Evolutionary conservation across 2,888 invertebrate species (phyloP).

Genomic region (Latrodectus elegans): DNA sequence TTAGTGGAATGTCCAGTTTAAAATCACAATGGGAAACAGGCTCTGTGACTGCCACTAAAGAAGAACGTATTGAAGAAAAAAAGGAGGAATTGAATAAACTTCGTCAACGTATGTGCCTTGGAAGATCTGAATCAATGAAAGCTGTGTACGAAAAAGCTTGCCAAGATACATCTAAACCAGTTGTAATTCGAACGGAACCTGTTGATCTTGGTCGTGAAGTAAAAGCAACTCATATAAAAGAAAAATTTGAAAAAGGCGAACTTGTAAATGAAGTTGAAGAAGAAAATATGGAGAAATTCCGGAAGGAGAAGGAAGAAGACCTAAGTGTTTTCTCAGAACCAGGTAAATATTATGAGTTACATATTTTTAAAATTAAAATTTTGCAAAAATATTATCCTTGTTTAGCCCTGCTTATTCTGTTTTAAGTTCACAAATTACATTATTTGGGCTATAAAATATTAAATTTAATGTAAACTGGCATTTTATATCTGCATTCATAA

Average conservation of each 20-base stretch:
- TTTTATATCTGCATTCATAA: too few species aligned
- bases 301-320: constrained; percentile 81
- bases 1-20: constrained; percentile 71
- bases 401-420: too few species aligned
- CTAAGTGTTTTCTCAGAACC: constrained; percentile 74
- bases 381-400: too few species aligned
- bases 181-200: constrained; percentile 79
- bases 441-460: too few species aligned
- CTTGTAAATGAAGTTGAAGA: constrained; percentile 72
- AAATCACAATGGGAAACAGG: constrained; percentile 73
- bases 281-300: constrained; percentile 77
- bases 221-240: constrained; percentile 71
- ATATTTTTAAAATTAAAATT: background rate
- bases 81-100: constrained; percentile 93
- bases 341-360: constrained; percentile 58
- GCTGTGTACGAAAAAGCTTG: constrained; percentile 94
- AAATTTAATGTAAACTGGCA: too few species aligned
- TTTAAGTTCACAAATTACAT: too few species aligned
- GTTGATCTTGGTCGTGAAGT: constrained; percentile 64
- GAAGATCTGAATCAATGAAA: constrained; percentile 78
- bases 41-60: constrained; percentile 60
- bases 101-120: constrained; percentile 82
- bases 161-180: constrained; percentile 71
- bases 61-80: constrained; percentile 64
- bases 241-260: constrained; percentile 80